Evolutionary conservation across 2,888 invertebrate genomes (phyloP), one percentile per base, ranked within the genome.

Genomic region (Chalcosyrphus nemorum): DNA sequence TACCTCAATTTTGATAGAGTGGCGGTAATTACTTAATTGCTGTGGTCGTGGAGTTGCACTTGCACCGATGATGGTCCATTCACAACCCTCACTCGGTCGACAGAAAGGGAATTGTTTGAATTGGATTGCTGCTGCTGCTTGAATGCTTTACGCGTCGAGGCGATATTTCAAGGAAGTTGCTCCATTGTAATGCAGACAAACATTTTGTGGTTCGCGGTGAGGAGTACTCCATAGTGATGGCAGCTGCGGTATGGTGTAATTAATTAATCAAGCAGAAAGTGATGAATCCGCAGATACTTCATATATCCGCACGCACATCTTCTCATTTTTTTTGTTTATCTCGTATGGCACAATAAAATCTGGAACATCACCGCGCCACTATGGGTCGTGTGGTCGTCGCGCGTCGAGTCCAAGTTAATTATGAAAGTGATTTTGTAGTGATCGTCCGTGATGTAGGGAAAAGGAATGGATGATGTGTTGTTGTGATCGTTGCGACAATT

Each of bases 21-120:
- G 74, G 68, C 66, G 81, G 81, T 81, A 85, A 85, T 85, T 81
- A 85, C 81, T 85, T 85, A 85, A 85, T 85, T 85, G 81, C 76
- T 81, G 75, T 71, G 81, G 85, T 85, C 63, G 70, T 45, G 27
- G 72, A 77, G 47, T 77, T 78, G 72, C 82, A 77, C 77, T 82
- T 70, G 74, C 56, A 29, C 11, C 35, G 43, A 43, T 2, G 13
- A 43, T 2, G n/a, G 17, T 11, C 38, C 15, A 19, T 2, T n/a
- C n/a, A 24, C 47, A 56, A 35, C 50, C 57, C 19, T 45, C n/a
- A n/a, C n/a, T n/a, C n/a, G n/a, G n/a, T n/a, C 65, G 27, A 50
- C 41, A 7, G 21, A 38, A 43, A 32, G 15, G 11, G 21, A 19
- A 74, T 76, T 15, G 13, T 21, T 38, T 13, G 65, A 15, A 50